phyloP scores from a whole-genome alignment of 2,888 invertebrate species.

The Nemoura dubitans region DNA sequence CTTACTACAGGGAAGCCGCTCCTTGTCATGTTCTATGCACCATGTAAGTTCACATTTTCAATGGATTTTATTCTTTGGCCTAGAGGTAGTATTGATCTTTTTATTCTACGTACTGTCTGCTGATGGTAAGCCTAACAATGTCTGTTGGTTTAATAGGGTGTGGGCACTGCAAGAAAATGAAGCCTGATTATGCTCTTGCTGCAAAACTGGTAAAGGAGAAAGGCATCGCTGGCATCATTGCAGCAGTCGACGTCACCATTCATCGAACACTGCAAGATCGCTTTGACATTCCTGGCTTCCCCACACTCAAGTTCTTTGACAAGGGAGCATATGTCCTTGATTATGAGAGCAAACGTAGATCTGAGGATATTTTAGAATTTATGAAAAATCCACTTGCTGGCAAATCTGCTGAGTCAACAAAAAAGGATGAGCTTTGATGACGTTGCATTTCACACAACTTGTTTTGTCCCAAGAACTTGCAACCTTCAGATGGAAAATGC shows the following conservation, averaged over 20 bases:
- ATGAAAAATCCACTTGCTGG: conserved; percentile 56
- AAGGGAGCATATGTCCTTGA: conserved; percentile 65
- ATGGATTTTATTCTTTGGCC: not conserved
- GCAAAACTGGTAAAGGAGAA: conserved; percentile 64
- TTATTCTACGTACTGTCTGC: not conserved
- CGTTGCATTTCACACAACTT: not conserved
- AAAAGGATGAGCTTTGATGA: conserved; percentile 47
- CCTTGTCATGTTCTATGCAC: conserved; percentile 81
- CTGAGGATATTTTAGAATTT: conserved; percentile 67
- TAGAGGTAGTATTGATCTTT: not conserved
- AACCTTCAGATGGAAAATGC: not conserved
- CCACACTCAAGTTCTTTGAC: conserved; percentile 72
- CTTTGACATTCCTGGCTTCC: conserved; percentile 71
- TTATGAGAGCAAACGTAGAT: conserved; percentile 67
- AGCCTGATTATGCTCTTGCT: conserved; percentile 71
- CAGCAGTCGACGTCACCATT: conserved; percentile 74
- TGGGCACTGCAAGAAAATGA: conserved; percentile 74
- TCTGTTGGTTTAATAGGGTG: conserved; percentile 67
- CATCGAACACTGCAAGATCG: conserved; percentile 68
- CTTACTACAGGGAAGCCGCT: conserved; percentile 69
- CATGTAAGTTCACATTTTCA: conserved; percentile 65
- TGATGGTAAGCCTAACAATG: conserved; percentile 54
- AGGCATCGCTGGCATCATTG: conserved; percentile 60
- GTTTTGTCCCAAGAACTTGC: not conserved
- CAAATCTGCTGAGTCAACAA: not conserved